Conservation (phyloP, 2,888 invertebrate species). For the Pandemis corylana region DNA sequence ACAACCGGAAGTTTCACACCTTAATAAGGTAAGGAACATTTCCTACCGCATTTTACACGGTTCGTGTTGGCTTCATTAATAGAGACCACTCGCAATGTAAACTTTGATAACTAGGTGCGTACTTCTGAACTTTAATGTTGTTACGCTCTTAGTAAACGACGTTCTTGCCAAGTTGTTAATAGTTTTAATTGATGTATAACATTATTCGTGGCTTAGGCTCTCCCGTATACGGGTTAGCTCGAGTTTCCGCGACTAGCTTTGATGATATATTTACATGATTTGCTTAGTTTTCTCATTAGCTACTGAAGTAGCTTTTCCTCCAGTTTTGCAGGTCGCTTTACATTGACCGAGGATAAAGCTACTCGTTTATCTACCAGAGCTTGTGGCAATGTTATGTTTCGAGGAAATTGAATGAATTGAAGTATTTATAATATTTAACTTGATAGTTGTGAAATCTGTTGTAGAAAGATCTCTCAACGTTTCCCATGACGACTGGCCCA, state of each 20-base stretch:
- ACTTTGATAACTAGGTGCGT: slow-evolving; percentile 15
- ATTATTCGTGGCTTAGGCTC: slow-evolving; percentile 1
- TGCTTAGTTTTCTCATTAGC: neutral
- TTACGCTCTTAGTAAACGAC: slow-evolving; percentile 10
- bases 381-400: too few relatives aligned
- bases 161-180: slow-evolving; percentile 19
- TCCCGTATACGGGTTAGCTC: neutral
- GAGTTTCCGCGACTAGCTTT: neutral
- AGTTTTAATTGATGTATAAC: slow-evolving; percentile 25
- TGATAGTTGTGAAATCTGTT: too few relatives aligned
- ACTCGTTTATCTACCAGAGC: neutral
- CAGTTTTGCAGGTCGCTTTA: neutral
- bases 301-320: neutral
- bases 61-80: slow-evolving; percentile 12
- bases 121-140: slow-evolving; percentile 21
- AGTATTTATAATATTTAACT: too few relatives aligned
- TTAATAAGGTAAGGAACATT: neutral
- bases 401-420: too few relatives aligned
- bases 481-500: too few relatives aligned
- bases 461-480: too few relatives aligned
- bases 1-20: neutral
- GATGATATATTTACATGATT: neutral
- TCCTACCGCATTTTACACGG: neutral
- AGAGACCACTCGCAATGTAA: slow-evolving; percentile 6
- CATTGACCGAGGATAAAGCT: neutral